Base-by-base conservation (phyloP, 2,113 vertebrate species). In the Leptosomus discolor region DNA sequence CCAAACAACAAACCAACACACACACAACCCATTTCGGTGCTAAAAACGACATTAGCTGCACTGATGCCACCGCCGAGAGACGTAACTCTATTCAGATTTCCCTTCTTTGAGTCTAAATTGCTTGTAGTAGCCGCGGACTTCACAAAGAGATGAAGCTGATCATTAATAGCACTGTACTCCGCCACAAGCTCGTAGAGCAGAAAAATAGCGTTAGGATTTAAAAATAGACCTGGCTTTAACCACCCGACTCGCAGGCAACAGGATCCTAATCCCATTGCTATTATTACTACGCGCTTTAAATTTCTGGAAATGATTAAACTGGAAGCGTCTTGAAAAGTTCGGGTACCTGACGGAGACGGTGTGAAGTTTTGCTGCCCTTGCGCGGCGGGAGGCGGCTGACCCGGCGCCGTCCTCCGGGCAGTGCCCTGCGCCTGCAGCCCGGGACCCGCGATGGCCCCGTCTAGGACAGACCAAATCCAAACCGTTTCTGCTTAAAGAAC, bases 301-400 rank as follows among this genome's bases (percentile, higher is more conserved):
- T 76, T 71, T 78, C 90, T 95, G 90, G 81, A 77, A 80, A 88
- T 64, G 36, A 78, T 81, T 92, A 76, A 74, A 46, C 19, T 73
- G 81, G 67, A 80, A 64, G 65, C 13, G 56, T n/a, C 70, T 58
- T 20, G 81, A 29, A n/a, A 71, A 93, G 92, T 20, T 32, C 39
- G 56, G 90, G 85, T 88, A 73, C 41, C 60, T 70, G 89, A 3
- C 15, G 34, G 88, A 15, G 61, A 2, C 27, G 48, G 88, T 48
- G 85, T 8, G 93, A 48, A 53, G 92, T 30, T 27, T 12, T 8
- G 48, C 43, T 32, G 75, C 77, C 70, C 57, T 19, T 2, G 64
- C 10, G 70, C 74, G 67, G 78, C 80, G 32, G 65, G 81, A 30
- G 88, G 67, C 39, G 19, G 41, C 91, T 30, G 86, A 51, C 32